These are phyloP conservation scores for Megaceryle alcyon DNA, from an alignment of 2,797 vertebrate genomes.

Conservation along the genomic window DNA sequence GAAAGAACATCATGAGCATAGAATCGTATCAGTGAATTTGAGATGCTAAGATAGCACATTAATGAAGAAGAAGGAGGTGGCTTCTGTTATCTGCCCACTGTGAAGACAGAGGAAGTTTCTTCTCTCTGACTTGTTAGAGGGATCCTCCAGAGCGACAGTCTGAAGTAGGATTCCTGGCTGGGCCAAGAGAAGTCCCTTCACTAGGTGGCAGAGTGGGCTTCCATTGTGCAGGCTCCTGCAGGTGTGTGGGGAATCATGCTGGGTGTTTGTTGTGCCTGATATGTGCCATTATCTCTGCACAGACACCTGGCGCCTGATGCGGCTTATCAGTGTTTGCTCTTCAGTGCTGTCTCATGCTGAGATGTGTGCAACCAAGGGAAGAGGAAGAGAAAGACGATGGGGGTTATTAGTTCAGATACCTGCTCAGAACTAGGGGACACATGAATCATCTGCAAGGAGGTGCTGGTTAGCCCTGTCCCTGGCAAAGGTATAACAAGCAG, in stretches of 20 bases:
- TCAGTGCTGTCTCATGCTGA: not conserved
- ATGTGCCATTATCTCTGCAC: not conserved
- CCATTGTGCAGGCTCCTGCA: not conserved
- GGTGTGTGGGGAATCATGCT: not conserved
- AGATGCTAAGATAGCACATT: not conserved
- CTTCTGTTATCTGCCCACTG: not conserved
- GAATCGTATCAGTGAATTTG: not conserved
- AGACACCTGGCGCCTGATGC: not conserved
- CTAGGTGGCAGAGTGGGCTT: not conserved
- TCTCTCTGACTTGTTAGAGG: not conserved
- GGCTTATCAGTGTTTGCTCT: slow-evolving; percentile 57
- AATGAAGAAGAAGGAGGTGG: not conserved
- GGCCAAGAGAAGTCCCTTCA: not conserved
- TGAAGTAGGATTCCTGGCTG: not conserved
- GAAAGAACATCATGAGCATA: not conserved
- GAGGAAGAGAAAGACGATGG: not conserved
- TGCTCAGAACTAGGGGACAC: not conserved
- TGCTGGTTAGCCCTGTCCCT: not conserved
- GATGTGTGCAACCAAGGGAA: not conserved
- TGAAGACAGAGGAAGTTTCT: not conserved
- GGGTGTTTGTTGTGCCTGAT: not conserved
- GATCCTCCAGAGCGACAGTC: not conserved
- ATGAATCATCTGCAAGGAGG: not conserved
- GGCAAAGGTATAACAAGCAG: not conserved
- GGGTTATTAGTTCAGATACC: not conserved